Evolutionary conservation across 1,140 invertebrate species (phyloP).

Genomic region (Elysia chlorotica): DNA sequence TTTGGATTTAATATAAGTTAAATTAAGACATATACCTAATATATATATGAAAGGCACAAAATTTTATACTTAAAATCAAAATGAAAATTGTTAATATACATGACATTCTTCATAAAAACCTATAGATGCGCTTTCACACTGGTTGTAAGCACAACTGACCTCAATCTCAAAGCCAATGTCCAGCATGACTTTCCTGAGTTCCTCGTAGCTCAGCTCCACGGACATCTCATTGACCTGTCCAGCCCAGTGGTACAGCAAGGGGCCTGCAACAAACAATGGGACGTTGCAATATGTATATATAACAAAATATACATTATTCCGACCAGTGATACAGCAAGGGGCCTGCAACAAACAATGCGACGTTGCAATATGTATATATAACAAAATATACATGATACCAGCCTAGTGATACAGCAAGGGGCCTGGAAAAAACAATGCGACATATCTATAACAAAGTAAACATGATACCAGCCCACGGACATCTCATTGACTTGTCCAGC

Average conservation of each 20-base stretch:
- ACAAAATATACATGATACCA: no score
- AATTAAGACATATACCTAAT: no score
- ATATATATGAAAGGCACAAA: no score
- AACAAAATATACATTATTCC: no score
- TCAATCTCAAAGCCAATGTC: constrained; percentile 86
- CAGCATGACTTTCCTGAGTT: constrained; percentile 77
- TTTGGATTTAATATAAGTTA: no score
- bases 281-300: no score
- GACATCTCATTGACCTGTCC: constrained; percentile 87
- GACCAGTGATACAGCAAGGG: constrained; percentile 94
- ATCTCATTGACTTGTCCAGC: constrained; percentile 86
- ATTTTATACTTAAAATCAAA: no score
- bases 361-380: no score
- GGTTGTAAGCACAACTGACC: constrained; percentile 68
- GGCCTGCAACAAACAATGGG: constrained; percentile 75
- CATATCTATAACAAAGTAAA: neutral
- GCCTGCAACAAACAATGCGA: constrained; percentile 72
- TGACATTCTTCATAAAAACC: no score
- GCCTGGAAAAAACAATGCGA: constrained; percentile 69
- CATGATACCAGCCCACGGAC: constrained; percentile 75
- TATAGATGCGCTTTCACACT: no score
- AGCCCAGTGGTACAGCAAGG: constrained; percentile 92
- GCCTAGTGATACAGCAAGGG: constrained; percentile 94
- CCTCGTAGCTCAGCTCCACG: constrained; percentile 78
- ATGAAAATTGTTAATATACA: no score